Evolutionary conservation across 2,797 vertebrate species (phyloP), one percentile per base, ranked within the genome.

Genomic region (Nyctibius grandis): DNA sequence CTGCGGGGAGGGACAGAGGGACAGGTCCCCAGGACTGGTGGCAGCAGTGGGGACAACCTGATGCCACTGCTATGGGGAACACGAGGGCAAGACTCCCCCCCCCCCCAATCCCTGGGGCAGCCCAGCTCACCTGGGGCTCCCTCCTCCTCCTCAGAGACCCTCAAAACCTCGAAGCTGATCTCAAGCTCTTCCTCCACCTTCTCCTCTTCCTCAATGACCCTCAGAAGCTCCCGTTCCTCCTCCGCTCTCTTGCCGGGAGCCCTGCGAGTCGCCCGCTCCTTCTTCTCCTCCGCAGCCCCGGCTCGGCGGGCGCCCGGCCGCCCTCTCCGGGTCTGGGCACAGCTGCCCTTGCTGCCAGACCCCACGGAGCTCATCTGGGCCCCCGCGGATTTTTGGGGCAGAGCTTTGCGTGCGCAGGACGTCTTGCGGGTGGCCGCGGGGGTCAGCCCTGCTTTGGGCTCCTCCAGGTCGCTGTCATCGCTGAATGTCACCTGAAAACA

Each of bases 401-500:
- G 69, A 28, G 17, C 26, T 59, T 85, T 82, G 31, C 3, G 42
- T 42, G 34, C 2, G 3, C 50, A 26, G 14, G 45, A 36, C 1
- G 6, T 6, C 72, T 53, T 89, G 40, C 0, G 9, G 63, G 63
- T 14, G 9, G 45, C 67, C 9, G 70, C 11, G 8, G 85, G 51
- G 68, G 38, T 56, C 15, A 3, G 59, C 21, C 4, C 56, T 20
- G 2, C 73, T 64, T 81, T 83, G n/a, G n/a, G 92, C 95, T 98
- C 88, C 95, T 99, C 99, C 1, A 88, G 8, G 36, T 99, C 99
- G n/a, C 99, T 99, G 94, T 99, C 99, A 42, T 99, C 99, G 3
- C 99, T 99, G 91, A 99, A 99, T 5, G 96, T 98, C 89, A 99
- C 98, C 99, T 99, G 93, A n/a, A 51, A 84, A n/a, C 3, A 8